Base-by-base conservation (phyloP, 1,140 invertebrate genomes). In the Leptestheria dahalacensis region DNA sequence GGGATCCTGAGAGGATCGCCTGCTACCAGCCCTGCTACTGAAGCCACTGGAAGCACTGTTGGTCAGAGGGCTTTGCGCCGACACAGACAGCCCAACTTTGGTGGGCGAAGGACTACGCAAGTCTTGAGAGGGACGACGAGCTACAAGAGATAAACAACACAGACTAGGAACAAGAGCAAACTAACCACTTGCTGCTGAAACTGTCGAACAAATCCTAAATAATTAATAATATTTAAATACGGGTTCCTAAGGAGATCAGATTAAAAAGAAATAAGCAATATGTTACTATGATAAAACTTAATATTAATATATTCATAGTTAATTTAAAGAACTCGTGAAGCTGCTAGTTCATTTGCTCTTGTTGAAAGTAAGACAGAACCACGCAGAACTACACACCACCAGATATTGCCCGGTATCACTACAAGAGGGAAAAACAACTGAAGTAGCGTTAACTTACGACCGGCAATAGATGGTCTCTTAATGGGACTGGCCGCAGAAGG, bases 11-110 rank as follows among this genome's bases (percentile, higher is more conserved):
- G 88, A 92, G 61, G 88, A 91, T 63, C 89, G 80, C 59, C 90
- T 79, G 26, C 53, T 91, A 63, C 88, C 88, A 72, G 93, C 33
- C 33, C 33, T 41, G 62, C 88, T 91, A 63, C 88, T 88, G 72
- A 94, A 90, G 63, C 91, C 90, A 73, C 88, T 91, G 64, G 90
- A 92, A 64, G 81, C 83, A 71, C 85, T 86, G 69, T 85, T 82
- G 64, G 84, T 91, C 71, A 88, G 77, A 64, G 86, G 86, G 72
- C 82, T 85, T 69, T 78, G 75, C 25, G 74, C 70, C n/a, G 54
- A 58, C 3, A 58, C 46, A 21, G 71, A 71, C 46, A 80, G 71
- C 67, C 70, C 73, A 66, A 74, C 75, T 73, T 88, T 88, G 64
- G 79, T 83, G 48, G 87, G 87, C 28, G 86, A 89, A 63, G 86